Conservation (phyloP, 53 echinoderm and acorn worm species). For the Astropecten irregularis region DNA sequence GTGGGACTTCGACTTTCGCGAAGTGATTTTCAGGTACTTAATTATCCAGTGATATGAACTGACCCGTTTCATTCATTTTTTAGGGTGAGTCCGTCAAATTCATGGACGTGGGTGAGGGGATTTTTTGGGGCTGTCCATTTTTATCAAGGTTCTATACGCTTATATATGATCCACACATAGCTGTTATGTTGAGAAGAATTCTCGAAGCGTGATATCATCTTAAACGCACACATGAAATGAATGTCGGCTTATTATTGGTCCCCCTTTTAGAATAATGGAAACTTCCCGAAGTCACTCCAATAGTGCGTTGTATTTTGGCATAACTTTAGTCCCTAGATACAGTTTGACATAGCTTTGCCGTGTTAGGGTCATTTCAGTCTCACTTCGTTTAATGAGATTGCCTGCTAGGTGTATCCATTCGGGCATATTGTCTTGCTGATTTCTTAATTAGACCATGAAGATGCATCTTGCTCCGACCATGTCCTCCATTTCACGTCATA, state of each 20-base stretch:
- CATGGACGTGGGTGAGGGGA: no score
- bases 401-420: constrained; percentile 26
- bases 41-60: not conserved
- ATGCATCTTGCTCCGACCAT: not conserved
- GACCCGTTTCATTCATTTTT: constrained; percentile 10
- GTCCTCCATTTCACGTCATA: no score
- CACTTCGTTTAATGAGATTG: constrained; percentile 26
- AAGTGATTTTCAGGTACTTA: constrained; percentile 37
- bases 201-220: no score
- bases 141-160: no score
- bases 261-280: not conserved
- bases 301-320: not conserved
- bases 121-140: no score
- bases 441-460: constrained; percentile 11
- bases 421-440: not conserved
- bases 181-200: no score
- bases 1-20: constrained; percentile 6
- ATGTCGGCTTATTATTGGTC: no score
- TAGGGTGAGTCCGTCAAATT: not conserved
- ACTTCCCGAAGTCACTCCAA: constrained; percentile 10
- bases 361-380: constrained; percentile 6
- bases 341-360: constrained; percentile 36
- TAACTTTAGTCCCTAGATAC: constrained; percentile 27
- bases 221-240: no score
- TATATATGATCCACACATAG: no score